These are phyloP conservation scores for Reticulitermes speratus DNA, from an alignment of 1,140 invertebrate genomes.

Conservation along the genomic window DNA sequence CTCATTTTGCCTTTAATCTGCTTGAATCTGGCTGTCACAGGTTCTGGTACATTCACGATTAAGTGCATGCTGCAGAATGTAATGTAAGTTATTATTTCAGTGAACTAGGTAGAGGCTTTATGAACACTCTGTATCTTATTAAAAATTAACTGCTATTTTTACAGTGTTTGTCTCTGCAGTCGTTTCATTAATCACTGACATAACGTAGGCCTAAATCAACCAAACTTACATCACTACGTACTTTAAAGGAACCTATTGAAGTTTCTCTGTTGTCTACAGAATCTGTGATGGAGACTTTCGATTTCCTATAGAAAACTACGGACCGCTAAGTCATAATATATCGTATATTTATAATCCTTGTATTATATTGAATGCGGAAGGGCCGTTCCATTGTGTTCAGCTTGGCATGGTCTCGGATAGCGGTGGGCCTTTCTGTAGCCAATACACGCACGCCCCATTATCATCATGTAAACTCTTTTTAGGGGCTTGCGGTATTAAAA, in stretches of 20 bases:
- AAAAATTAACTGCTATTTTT: too few species aligned
- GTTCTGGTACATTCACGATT: too few species aligned
- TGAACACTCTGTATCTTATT: too few species aligned
- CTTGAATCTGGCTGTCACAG: too few species aligned
- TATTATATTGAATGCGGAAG: neutral
- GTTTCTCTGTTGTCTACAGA: neutral
- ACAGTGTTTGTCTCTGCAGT: too few species aligned
- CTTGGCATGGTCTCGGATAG: neutral
- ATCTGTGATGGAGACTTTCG: neutral
- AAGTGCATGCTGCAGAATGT: too few species aligned
- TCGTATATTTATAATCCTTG: neutral
- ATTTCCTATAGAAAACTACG: neutral
- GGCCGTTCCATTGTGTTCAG: neutral
- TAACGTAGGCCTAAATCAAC: neutral
- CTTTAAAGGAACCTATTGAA: neutral
- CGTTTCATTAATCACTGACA: neutral
- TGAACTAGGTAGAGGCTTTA: too few species aligned
- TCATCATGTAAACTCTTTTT: constrained; percentile 6
- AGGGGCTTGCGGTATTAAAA: constrained; percentile 15
- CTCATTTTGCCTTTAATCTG: too few species aligned
- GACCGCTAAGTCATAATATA: constrained; percentile 15
- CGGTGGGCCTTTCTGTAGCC: neutral
- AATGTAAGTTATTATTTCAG: too few species aligned
- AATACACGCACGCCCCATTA: neutral
- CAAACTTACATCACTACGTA: neutral